These are phyloP conservation scores for Clarias batrachus DNA, from an alignment of 2,113 vertebrate species.

Conservation along the genomic window DNA sequence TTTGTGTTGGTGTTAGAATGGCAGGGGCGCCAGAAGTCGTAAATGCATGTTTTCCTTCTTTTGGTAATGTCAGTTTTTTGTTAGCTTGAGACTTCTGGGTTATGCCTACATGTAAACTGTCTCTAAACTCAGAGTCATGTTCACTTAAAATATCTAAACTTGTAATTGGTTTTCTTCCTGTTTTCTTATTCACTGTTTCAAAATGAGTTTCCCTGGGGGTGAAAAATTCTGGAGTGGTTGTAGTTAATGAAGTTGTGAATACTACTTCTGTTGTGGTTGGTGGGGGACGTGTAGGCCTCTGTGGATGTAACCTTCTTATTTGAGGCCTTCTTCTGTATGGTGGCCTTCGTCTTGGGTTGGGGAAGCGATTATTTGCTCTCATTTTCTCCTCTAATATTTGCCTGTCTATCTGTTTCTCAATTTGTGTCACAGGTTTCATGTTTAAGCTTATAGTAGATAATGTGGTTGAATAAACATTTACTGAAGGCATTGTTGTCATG, in stretches of 20 bases:
- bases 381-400: slow-evolving; percentile 47
- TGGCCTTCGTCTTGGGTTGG: slow-evolving; percentile 61
- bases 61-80: slow-evolving; percentile 22
- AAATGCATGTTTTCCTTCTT: slow-evolving; percentile 29
- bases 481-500: slow-evolving; percentile 28
- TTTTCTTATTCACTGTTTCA: slow-evolving; percentile 13
- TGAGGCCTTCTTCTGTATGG: slow-evolving; percentile 67
- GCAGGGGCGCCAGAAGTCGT: slow-evolving; percentile 14
- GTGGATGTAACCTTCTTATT: slow-evolving; percentile 57
- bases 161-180: neutral
- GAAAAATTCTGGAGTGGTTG: neutral
- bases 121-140: neutral
- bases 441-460: slow-evolving; percentile 20
- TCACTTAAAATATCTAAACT: neutral
- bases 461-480: slow-evolving; percentile 41
- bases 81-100: slow-evolving; percentile 33
- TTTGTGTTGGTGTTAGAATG: slow-evolving; percentile 26
- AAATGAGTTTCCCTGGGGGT: neutral
- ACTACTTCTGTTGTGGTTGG: slow-evolving; percentile 47
- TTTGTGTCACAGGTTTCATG: slow-evolving; percentile 29
- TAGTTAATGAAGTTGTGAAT: slow-evolving; percentile 30
- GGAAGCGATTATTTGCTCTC: slow-evolving; percentile 48
- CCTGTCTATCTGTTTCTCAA: slow-evolving; percentile 47
- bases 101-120: slow-evolving; percentile 3
- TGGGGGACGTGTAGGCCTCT: slow-evolving; percentile 47